Percentiles rank a stretch among this genome's conserved stretches.
These are phyloP conservation scores for Tribolium castaneum DNA, from an alignment of 1,140 invertebrate species.

Conservation along the genomic window DNA sequence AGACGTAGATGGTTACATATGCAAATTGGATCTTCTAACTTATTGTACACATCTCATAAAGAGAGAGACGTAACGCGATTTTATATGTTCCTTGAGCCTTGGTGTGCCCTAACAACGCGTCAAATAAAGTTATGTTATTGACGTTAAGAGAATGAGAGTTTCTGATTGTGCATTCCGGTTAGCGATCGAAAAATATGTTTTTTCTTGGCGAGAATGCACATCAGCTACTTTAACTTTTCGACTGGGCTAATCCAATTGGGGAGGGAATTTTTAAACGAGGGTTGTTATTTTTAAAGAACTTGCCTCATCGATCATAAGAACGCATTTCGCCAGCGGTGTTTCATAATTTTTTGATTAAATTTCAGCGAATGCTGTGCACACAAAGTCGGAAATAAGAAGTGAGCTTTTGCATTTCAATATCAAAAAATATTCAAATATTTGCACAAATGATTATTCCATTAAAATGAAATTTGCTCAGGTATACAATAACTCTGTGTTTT, in stretches of 20 bases:
- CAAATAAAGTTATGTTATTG: constrained; percentile 44
- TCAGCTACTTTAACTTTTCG: constrained; percentile 33
- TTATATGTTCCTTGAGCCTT: constrained; percentile 33
- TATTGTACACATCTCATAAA: constrained; percentile 59
- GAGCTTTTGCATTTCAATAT: constrained; percentile 62
- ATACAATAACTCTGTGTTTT: constrained; percentile 54
- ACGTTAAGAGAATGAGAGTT: constrained; percentile 26
- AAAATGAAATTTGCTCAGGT: constrained; percentile 65
- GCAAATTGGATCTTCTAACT: constrained; percentile 59
- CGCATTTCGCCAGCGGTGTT: constrained; percentile 55
- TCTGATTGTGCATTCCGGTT: constrained; percentile 23
- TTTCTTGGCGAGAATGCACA: constrained; percentile 8
- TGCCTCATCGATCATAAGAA: constrained; percentile 44
- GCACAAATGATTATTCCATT: constrained; percentile 65
- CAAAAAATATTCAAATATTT: constrained; percentile 65
- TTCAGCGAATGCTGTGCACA: constrained; percentile 60
- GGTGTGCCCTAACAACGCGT: constrained; percentile 34
- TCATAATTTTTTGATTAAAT: constrained; percentile 64
- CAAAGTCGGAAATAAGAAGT: constrained; percentile 60
- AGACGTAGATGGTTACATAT: constrained; percentile 59
- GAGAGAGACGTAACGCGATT: constrained; percentile 50
- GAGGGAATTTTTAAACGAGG: constrained; percentile 42
- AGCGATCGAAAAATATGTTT: constrained; percentile 20
- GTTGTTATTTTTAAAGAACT: constrained; percentile 45
- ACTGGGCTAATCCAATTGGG: constrained; percentile 41